Percentiles rank a stretch among this genome's conserved stretches.
These are phyloP conservation scores for Homalodisca vitripennis DNA, from an alignment of 1,140 invertebrate genomes.

Conservation along the genomic window DNA sequence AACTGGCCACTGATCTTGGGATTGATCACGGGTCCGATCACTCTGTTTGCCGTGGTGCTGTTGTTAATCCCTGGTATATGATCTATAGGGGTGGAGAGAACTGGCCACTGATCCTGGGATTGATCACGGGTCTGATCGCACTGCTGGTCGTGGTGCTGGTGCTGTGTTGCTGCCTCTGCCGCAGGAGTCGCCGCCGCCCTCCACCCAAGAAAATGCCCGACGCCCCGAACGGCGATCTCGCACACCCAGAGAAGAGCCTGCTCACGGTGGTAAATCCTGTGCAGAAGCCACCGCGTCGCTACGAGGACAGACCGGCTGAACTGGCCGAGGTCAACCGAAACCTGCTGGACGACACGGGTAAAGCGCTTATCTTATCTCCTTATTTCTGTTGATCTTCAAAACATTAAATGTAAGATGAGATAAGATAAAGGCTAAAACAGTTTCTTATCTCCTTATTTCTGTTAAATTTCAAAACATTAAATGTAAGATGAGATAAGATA, in stretches of 20 bases:
- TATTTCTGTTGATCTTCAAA: no score
- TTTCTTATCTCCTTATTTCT: no score
- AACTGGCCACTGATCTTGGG: no score
- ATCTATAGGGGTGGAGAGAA: constrained; percentile 53
- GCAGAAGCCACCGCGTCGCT: constrained; percentile 70
- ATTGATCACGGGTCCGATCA: no score
- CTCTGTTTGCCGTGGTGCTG: no score
- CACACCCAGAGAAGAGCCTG: constrained; percentile 68
- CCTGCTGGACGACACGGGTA: constrained; percentile 60
- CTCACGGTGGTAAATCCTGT: constrained; percentile 79
- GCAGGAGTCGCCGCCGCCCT: constrained; percentile 52
- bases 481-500: no score
- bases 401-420: no score
- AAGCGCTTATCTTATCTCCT: no score
- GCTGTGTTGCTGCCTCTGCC: constrained; percentile 66
- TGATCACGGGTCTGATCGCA: constrained; percentile 41
- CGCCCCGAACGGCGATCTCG: constrained; percentile 43
- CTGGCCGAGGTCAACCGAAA: constrained; percentile 76
- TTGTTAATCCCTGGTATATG: no score
- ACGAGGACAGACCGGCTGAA: constrained; percentile 64
- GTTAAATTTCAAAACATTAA: no score
- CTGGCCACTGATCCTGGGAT: constrained; percentile 50
- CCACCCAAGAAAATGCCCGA: constrained; percentile 53
- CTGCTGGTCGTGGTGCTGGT: constrained; percentile 60
- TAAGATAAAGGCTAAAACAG: no score